Conservation (phyloP, 2,888 invertebrate species). For the Lissocephala sabroskyi region DNA sequence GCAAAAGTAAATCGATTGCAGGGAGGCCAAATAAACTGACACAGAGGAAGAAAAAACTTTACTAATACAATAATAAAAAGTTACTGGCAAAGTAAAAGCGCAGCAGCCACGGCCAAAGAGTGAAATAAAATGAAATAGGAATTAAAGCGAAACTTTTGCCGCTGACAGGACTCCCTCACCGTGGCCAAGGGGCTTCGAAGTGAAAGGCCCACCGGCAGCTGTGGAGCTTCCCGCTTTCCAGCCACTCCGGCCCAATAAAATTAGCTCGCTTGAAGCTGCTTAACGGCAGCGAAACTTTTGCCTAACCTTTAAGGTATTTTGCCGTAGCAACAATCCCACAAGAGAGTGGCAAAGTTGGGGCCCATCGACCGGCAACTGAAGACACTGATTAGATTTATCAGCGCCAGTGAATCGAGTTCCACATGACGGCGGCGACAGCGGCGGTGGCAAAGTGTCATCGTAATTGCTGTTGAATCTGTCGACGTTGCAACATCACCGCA, state of each 20-base stretch:
- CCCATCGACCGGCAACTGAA: no score
- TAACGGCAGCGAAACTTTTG: conserved; percentile 7
- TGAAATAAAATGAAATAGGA: conserved; percentile 11
- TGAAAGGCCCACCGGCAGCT: no score
- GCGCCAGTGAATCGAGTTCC: conserved; percentile 37
- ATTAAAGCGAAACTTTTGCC: conserved; percentile 39
- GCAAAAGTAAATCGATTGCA: conserved; percentile 9
- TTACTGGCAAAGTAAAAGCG: conserved; percentile 32
- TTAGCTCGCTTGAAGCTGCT: no score
- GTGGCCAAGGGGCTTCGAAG: no score
- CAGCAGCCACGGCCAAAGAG: conserved; percentile 20
- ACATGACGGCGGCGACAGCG: conserved; percentile 26
- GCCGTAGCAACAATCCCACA: conserved; percentile 1
- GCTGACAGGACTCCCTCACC: conserved; percentile 26
- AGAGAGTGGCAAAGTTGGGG: no score
- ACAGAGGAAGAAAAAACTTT: conserved; percentile 12
- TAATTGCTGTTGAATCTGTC: conserved; percentile 30
- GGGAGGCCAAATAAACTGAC: background rate
- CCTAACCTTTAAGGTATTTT: conserved; percentile 45
- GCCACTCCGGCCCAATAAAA: no score
- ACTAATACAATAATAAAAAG: conserved; percentile 60
- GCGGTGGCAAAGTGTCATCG: conserved; percentile 22
- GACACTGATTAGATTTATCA: conserved; percentile 64
- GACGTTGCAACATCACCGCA: conserved; percentile 12
- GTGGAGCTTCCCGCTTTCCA: no score